phyloP scores from a whole-genome alignment of 1,140 invertebrate genomes.

The Maniola jurtina region DNA sequence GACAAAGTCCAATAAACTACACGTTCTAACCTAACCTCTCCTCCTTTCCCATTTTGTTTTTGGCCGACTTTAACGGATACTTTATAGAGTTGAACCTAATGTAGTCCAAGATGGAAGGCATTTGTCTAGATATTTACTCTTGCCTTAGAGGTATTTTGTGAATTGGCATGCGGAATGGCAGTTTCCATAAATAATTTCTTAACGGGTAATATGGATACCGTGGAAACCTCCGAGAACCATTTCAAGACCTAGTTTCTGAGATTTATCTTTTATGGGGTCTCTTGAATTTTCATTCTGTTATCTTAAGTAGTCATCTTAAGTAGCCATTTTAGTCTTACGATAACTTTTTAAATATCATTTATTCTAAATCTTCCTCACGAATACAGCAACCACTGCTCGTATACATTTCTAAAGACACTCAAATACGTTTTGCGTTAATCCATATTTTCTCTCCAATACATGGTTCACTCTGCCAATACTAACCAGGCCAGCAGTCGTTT shows the following conservation, averaged over 20 bases:
- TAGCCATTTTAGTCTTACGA: too few species aligned
- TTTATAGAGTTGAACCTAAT: neutral
- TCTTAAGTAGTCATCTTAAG: too few species aligned
- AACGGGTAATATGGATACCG: neutral
- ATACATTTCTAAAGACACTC: too few species aligned
- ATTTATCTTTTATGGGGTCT: neutral
- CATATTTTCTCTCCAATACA: too few species aligned
- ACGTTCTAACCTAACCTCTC: neutral
- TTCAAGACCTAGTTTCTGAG: neutral
- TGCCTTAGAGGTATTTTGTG: constrained; percentile 6
- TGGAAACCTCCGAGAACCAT: neutral
- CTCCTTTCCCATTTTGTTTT: neutral
- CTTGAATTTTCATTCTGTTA: too few species aligned
- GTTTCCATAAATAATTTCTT: constrained; percentile 7
- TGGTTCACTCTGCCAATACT: too few species aligned
- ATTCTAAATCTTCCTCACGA: too few species aligned
- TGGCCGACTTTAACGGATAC: neutral
- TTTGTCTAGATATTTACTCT: neutral
- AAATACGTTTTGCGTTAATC: too few species aligned
- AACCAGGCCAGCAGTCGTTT: too few species aligned
- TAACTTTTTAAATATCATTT: too few species aligned
- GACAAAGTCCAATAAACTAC: neutral
- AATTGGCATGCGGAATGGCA: constrained; percentile 1
- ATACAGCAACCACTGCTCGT: too few species aligned
- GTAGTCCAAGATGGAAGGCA: neutral